Conservation (phyloP, 1,140 invertebrate species). For the Anastrepha obliqua region DNA sequence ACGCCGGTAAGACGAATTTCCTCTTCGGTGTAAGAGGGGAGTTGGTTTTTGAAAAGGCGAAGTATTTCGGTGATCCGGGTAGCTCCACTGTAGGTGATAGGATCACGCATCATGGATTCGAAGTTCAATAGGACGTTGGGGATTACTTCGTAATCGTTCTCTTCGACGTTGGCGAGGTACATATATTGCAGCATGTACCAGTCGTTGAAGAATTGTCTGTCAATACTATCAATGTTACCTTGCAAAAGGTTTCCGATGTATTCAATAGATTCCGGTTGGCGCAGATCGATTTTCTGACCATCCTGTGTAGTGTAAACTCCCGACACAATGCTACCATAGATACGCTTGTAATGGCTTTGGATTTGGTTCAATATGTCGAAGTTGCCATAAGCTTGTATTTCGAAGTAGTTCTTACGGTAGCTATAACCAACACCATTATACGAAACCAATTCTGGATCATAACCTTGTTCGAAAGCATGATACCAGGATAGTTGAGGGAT, state of each 20-base stretch:
- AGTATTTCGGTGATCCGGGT: conserved; percentile 77
- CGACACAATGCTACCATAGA: conserved; percentile 78
- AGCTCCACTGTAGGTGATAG: conserved; percentile 77
- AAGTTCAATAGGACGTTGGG: conserved; percentile 75
- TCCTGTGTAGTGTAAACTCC: conserved; percentile 77
- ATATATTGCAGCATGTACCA: conserved; percentile 75
- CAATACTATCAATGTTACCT: conserved; percentile 80
- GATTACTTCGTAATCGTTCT: conserved; percentile 66
- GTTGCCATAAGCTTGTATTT: conserved; percentile 63
- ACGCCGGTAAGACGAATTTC: conserved; percentile 78
- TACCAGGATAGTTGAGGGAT: conserved; percentile 78
- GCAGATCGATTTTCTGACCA: conserved; percentile 67
- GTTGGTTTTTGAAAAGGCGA: conserved; percentile 76
- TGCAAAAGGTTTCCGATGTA: conserved; percentile 82
- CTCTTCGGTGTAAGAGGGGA: conserved; percentile 79
- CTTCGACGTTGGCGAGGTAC: conserved; percentile 64
- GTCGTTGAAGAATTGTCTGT: conserved; percentile 78
- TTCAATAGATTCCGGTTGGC: conserved; percentile 75
- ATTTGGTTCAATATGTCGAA: conserved; percentile 73
- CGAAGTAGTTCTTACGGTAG: conserved; percentile 75
- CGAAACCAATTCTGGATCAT: conserved; percentile 76
- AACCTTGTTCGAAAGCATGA: conserved; percentile 78
- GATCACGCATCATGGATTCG: conserved; percentile 79
- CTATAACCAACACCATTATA: conserved; percentile 79
- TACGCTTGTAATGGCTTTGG: conserved; percentile 76